phyloP scores from a whole-genome alignment of 2,888 invertebrate species.

The Meteorus colon region DNA sequence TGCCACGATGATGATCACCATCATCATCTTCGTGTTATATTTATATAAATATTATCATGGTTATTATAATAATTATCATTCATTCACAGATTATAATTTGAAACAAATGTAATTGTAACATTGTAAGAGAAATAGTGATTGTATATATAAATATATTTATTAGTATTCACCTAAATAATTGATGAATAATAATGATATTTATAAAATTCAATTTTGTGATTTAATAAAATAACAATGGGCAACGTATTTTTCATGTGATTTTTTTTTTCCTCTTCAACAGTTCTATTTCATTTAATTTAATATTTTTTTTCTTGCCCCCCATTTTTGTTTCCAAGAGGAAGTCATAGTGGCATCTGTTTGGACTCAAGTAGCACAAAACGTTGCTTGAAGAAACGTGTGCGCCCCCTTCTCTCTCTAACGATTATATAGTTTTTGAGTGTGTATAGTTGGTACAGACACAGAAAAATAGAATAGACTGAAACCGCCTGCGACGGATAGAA shows the following conservation, averaged over 20 bases:
- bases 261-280: no score
- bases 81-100: not conserved
- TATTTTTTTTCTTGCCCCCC: conserved; percentile 55
- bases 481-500: not conserved
- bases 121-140: not conserved
- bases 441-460: not conserved
- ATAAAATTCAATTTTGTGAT: no score
- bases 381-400: not conserved
- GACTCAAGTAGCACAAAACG: conserved; percentile 67
- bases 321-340: conserved; percentile 14
- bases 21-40: not conserved
- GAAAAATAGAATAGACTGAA: not conserved
- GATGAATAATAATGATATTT: not conserved
- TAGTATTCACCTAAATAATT: not conserved
- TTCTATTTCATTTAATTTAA: no score
- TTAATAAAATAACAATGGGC: conserved; percentile 61
- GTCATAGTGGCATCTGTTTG: conserved; percentile 68
- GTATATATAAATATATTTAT: not conserved
- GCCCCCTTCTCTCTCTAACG: not conserved
- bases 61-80: not conserved
- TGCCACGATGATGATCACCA: not conserved
- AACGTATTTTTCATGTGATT: no score
- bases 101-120: not conserved
- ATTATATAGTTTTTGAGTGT: not conserved
- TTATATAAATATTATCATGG: not conserved